A percentile compares a stretch with the other conserved stretches of the same genome.
phyloP scores from a whole-genome alignment of 2,113 vertebrate species.

The Haemorhous mexicanus region DNA sequence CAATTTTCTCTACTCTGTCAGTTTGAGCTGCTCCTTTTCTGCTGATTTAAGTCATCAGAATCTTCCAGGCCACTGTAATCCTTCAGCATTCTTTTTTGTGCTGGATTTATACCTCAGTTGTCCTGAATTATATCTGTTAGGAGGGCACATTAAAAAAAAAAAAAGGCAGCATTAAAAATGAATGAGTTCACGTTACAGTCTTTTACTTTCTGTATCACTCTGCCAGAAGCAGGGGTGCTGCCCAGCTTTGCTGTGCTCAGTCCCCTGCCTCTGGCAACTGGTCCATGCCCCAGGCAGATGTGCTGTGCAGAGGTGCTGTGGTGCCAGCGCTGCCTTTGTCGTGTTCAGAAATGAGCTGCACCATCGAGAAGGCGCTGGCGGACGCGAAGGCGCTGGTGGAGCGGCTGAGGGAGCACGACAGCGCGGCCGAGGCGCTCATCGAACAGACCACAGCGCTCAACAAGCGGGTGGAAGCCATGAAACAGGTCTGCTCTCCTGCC shows the following conservation, averaged over 20 bases:
- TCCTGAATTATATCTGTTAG: not conserved
- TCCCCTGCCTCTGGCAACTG: not conserved
- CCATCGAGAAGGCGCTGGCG: slow-evolving; percentile 92
- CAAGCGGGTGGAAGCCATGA: slow-evolving; percentile 97
- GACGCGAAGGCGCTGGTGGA: slow-evolving; percentile 95
- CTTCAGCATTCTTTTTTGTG: not conserved
- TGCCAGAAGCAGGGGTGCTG: not conserved
- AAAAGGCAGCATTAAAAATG: not conserved
- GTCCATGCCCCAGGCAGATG: accelerated
- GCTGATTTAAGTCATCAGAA: not conserved
- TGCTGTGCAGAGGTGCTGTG: not conserved
- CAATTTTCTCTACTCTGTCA: not conserved
- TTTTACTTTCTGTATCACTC: not conserved
- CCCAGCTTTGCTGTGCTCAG: not conserved
- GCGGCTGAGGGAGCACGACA: slow-evolving; percentile 91
- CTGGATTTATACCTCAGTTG: not conserved
- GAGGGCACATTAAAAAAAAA: not conserved
- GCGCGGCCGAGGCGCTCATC: slow-evolving; percentile 91
- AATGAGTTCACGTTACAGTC: not conserved
- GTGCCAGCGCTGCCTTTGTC: not conserved
- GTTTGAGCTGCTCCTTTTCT: not conserved
- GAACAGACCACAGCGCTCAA: slow-evolving; percentile 95
- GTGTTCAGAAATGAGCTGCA: slow-evolving; percentile 87
- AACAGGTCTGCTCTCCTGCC: slow-evolving; percentile 79
- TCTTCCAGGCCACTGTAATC: not conserved